phyloP scores from a whole-genome alignment of 1,140 invertebrate genomes.

The Pinna nobilis region DNA sequence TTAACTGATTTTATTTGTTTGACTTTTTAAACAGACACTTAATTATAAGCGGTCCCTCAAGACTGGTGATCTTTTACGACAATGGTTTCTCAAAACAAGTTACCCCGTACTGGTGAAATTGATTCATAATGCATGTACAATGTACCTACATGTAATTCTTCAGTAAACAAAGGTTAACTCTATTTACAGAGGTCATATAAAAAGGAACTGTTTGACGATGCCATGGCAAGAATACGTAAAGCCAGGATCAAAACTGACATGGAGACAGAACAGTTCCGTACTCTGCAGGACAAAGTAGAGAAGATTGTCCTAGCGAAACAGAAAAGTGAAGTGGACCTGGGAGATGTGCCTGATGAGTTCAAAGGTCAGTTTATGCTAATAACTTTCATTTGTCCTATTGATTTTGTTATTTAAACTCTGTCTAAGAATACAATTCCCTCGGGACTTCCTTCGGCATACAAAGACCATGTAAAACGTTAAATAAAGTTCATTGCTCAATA shows the following conservation, averaged over 20 bases:
- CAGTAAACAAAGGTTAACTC: neutral
- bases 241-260: conserved; percentile 89
- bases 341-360: conserved; percentile 98
- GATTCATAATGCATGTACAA: no score
- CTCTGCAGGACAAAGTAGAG: conserved; percentile 87
- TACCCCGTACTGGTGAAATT: no score
- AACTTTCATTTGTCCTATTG: neutral
- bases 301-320: conserved; percentile 86
- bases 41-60: no score
- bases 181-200: conserved; percentile 89
- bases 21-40: no score
- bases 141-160: neutral
- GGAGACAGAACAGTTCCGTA: conserved; percentile 86
- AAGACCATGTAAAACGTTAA: no score
- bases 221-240: conserved; percentile 86
- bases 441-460: no score
- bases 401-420: no score
- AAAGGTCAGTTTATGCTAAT: conserved; percentile 77
- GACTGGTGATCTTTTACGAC: no score
- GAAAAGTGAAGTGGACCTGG: conserved; percentile 84
- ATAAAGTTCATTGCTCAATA: no score
- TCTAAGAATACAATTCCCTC: no score
- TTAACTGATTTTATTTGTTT: no score
- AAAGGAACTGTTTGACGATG: conserved; percentile 93
- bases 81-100: no score